Conservation (phyloP, 1,140 invertebrate species). For the Magallana gigas region DNA sequence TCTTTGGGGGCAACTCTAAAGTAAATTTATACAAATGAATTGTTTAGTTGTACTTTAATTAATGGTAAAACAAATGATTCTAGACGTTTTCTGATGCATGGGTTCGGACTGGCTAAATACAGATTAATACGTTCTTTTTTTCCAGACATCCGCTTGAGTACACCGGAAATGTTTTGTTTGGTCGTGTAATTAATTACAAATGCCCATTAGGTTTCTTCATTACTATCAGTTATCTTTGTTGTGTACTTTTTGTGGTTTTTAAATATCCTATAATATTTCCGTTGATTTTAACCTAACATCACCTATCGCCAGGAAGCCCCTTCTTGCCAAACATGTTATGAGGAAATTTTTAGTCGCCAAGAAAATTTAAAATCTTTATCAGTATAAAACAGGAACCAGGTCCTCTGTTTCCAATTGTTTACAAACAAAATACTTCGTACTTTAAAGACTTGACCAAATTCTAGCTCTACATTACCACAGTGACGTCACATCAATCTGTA, state of each 20-base stretch:
- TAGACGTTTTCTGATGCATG: too few species aligned
- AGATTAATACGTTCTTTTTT: too few species aligned
- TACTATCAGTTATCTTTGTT: background rate
- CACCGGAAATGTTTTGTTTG: background rate
- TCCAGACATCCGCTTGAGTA: background rate
- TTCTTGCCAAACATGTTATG: too few species aligned
- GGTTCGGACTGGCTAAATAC: too few species aligned
- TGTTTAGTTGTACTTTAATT: too few species aligned
- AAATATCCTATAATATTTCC: background rate
- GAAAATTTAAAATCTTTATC: background rate
- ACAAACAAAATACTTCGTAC: background rate
- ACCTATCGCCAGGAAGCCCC: too few species aligned
- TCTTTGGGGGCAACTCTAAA: too few species aligned
- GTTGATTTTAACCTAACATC: too few species aligned
- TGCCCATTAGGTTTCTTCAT: slow-evolving; percentile 3
- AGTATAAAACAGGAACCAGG: background rate
- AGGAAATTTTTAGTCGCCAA: background rate
- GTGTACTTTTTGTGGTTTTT: background rate
- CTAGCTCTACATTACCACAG: background rate
- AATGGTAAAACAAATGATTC: too few species aligned
- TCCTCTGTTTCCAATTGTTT: background rate
- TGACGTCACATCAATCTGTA: slow-evolving; percentile 21
- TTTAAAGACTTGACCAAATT: background rate
- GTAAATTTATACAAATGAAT: too few species aligned
- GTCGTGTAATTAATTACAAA: background rate